phyloP scores from a whole-genome alignment of 2,888 invertebrate species.

The Drosophila austrosaltans region DNA sequence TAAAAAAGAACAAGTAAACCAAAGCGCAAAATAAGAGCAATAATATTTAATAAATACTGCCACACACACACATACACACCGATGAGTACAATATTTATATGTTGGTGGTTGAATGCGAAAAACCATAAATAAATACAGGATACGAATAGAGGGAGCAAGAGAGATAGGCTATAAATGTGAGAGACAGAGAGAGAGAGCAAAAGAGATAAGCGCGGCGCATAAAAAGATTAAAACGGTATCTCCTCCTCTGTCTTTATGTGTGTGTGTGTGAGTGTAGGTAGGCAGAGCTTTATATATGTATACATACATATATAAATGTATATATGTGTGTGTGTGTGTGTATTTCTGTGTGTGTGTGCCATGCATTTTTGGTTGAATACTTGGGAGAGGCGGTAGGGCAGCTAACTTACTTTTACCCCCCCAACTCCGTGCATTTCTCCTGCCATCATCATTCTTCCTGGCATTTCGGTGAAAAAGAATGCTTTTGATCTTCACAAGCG shows the following conservation, averaged over 20 bases:
- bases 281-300: slow-evolving; percentile 51
- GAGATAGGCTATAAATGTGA: slow-evolving; percentile 14
- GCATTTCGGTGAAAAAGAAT: slow-evolving; percentile 79
- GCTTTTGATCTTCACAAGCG: slow-evolving; percentile 83
- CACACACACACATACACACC: slow-evolving; percentile 36
- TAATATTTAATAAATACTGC: slow-evolving; percentile 80
- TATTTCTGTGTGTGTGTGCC: slow-evolving; percentile 22
- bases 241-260: slow-evolving; percentile 17
- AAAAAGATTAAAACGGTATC: slow-evolving; percentile 58
- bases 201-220: slow-evolving; percentile 51
- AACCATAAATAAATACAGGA: slow-evolving; percentile 76
- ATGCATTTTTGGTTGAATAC: slow-evolving; percentile 73
- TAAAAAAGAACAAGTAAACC: slow-evolving; percentile 72
- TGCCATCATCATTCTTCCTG: slow-evolving; percentile 69
- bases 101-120: slow-evolving; percentile 77
- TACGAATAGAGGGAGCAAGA: slow-evolving; percentile 25
- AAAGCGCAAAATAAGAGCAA: slow-evolving; percentile 72
- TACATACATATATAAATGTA: slow-evolving; percentile 11
- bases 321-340: slow-evolving; percentile 37
- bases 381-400: slow-evolving; percentile 51
- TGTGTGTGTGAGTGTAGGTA: slow-evolving; percentile 60
- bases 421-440: slow-evolving; percentile 24
- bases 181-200: slow-evolving; percentile 25
- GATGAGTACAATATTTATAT: slow-evolving; percentile 31
- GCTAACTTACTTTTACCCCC: slow-evolving; percentile 52